phyloP scores from a whole-genome alignment of 2,797 vertebrate species.

The Hemitrygon akajei region DNA sequence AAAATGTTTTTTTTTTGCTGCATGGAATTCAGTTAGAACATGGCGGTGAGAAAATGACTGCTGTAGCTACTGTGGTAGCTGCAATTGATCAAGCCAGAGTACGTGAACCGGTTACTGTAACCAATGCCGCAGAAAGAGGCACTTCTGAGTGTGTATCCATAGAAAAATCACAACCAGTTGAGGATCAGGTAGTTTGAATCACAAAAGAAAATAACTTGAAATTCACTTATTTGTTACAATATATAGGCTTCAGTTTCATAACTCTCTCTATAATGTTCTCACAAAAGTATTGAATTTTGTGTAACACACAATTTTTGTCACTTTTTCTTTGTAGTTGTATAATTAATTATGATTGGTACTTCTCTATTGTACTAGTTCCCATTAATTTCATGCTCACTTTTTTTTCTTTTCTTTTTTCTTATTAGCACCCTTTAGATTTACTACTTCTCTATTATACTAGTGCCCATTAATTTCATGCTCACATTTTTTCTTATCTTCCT shows the following conservation, averaged over 20 bases:
- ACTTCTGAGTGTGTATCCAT: slow-evolving; percentile 61
- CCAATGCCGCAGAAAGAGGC: slow-evolving; percentile 61
- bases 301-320: neutral
- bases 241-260: neutral
- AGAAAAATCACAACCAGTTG: slow-evolving; percentile 57
- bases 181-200: slow-evolving; percentile 59
- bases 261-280: neutral
- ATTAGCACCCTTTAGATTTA: neutral
- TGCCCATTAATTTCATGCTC: neutral
- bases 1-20: slow-evolving; percentile 45
- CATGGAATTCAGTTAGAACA: slow-evolving; percentile 57
- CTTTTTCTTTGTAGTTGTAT: neutral
- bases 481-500: neutral
- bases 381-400: neutral
- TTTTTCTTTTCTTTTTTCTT: neutral
- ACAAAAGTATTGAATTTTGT: neutral
- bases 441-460: neutral
- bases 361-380: neutral
- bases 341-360: neutral
- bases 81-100: slow-evolving; percentile 69
- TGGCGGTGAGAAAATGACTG: slow-evolving; percentile 63
- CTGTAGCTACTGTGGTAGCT: slow-evolving; percentile 67
- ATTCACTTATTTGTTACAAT: neutral
- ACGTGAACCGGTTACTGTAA: slow-evolving; percentile 57
- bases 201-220: slow-evolving; percentile 26